A percentile compares a stretch with the other conserved stretches of the same genome.
These are phyloP conservation scores for Prionailurus bengalensis DNA, from an alignment of 2,113 vertebrate genomes.

Conservation along the genomic window DNA sequence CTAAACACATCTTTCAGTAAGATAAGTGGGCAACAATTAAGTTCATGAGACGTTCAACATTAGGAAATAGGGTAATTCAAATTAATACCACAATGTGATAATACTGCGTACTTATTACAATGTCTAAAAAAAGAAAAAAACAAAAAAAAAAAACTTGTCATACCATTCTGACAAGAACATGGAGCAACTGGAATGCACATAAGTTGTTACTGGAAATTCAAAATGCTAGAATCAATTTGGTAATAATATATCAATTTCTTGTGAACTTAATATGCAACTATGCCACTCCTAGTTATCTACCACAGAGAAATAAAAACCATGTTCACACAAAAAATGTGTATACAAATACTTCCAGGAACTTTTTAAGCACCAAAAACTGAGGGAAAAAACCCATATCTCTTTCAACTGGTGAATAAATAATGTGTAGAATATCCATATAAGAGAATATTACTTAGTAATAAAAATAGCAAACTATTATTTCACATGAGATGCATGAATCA, in stretches of 20 bases:
- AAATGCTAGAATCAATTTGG: conserved; percentile 12
- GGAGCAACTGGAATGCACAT: background rate
- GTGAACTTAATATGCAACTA: background rate
- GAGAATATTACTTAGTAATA: background rate
- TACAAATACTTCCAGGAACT: background rate
- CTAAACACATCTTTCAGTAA: background rate
- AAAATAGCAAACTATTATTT: background rate
- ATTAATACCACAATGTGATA: background rate
- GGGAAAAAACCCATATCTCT: background rate
- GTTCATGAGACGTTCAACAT: background rate
- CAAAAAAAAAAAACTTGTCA: background rate
- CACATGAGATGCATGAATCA: background rate
- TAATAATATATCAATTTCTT: background rate
- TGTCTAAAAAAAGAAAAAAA: background rate
- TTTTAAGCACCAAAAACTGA: background rate
- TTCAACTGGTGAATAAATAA: background rate
- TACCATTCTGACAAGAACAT: background rate
- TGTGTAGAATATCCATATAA: background rate
- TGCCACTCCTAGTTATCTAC: background rate
- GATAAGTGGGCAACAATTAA: background rate
- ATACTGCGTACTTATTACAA: background rate
- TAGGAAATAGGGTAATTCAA: background rate
- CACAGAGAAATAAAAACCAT: background rate
- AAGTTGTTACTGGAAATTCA: background rate
- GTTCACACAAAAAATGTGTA: background rate